phyloP scores from a whole-genome alignment of 2,888 invertebrate genomes.

The Aproaerema taeniolella region DNA sequence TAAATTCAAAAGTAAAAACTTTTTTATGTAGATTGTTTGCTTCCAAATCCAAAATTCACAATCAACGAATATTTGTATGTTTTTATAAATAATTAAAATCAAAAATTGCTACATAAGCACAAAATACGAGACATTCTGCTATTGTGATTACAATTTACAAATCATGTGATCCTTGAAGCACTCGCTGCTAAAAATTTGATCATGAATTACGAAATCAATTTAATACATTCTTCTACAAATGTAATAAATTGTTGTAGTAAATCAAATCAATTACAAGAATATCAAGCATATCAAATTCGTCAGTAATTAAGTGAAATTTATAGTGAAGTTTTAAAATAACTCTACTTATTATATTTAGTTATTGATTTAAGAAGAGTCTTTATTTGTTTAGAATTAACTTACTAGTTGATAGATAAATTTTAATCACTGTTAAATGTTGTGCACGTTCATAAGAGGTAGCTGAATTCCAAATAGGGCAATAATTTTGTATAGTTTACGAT shows the following conservation, averaged over 20 bases:
- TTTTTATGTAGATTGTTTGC: conserved; percentile 55
- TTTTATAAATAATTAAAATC: conserved; percentile 59
- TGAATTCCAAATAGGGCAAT: conserved; percentile 62
- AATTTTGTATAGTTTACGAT: conserved; percentile 46
- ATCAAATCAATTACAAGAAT: conserved; percentile 66
- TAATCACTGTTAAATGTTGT: conserved; percentile 77
- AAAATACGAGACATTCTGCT: conserved; percentile 26
- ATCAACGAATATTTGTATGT: conserved; percentile 74
- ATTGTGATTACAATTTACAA: conserved; percentile 23
- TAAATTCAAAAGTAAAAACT: conserved; percentile 33
- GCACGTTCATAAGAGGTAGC: conserved; percentile 66
- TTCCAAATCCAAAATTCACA: conserved; percentile 61
- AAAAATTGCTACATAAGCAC: conserved; percentile 40
- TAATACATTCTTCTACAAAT: no score
- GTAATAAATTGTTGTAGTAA: conserved; percentile 17
- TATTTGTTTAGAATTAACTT: conserved; percentile 57
- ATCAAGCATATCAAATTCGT: conserved; percentile 69
- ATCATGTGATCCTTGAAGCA: conserved; percentile 16
- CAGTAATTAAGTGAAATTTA: conserved; percentile 38
- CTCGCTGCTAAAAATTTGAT: conserved; percentile 20
- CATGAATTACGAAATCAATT: no score
- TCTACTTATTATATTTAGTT: no score
- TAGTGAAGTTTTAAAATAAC: conserved; percentile 36
- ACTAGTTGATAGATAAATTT: conserved; percentile 60
- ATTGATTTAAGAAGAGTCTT: conserved; percentile 39